phyloP scores from a whole-genome alignment of 2,888 invertebrate species.

The Dione juno region DNA sequence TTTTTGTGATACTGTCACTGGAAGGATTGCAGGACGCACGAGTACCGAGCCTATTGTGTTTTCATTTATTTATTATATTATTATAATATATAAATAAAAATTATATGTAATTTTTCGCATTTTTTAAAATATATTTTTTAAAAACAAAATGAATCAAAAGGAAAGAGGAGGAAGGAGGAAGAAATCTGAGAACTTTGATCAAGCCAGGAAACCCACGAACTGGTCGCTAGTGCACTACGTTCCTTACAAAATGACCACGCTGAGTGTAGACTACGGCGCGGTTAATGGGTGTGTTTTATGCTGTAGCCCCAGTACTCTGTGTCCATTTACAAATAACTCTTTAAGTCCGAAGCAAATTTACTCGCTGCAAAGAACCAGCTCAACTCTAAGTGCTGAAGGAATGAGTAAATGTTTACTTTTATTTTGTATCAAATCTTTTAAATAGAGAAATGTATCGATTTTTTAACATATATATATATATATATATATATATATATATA shows the following conservation, averaged over 20 bases:
- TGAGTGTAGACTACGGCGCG: slow-evolving; percentile 6
- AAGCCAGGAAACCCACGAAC: no score
- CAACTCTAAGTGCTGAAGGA: slow-evolving; percentile 25
- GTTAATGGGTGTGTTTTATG: slow-evolving; percentile 38
- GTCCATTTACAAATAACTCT: slow-evolving; percentile 39
- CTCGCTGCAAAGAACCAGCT: slow-evolving; percentile 20
- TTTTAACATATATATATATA: neutral
- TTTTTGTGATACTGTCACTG: no score
- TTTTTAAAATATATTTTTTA: no score
- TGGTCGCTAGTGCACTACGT: neutral
- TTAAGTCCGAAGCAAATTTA: slow-evolving; percentile 32
- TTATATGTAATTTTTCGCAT: no score
- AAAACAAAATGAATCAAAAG: no score
- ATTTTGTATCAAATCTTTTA: slow-evolving; percentile 11
- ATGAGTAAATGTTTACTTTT: slow-evolving; percentile 27
- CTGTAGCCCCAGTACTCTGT: slow-evolving; percentile 31
- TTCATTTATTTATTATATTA: no score
- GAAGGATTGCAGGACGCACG: no score
- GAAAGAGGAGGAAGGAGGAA: no score
- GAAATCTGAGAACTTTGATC: no score
- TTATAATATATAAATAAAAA: no score
- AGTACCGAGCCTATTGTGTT: no score
- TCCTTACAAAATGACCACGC: neutral
- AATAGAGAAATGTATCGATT: neutral
- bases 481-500: no score